Evolutionary conservation across 2,113 vertebrate genomes (phyloP).

Genomic region (Phalacrocorax pelagicus): DNA sequence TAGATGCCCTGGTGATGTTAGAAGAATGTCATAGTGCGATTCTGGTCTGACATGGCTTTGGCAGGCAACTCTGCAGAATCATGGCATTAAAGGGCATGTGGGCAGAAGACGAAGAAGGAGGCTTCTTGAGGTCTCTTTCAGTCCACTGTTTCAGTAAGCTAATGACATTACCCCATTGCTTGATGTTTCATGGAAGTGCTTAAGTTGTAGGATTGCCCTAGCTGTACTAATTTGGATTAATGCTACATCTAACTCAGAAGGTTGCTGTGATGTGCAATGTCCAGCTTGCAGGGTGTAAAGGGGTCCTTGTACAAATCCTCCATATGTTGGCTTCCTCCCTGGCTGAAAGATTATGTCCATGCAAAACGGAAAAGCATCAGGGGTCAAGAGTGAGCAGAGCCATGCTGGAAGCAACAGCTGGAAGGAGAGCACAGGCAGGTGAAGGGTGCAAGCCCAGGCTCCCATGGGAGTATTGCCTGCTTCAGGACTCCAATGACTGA

Average conservation of each 20-base stretch:
- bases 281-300: neutral
- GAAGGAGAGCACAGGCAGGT: fast-evolving
- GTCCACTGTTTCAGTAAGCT: neutral
- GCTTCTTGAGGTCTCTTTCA: neutral
- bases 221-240: neutral
- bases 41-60: neutral
- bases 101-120: neutral
- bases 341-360: neutral
- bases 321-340: neutral
- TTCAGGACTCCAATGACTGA: neutral
- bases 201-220: neutral
- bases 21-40: neutral
- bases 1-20: neutral
- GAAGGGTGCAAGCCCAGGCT: neutral
- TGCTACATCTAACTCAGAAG: neutral
- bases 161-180: neutral
- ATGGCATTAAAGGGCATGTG: neutral
- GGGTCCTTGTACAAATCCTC: neutral
- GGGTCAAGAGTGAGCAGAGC: neutral
- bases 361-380: neutral
- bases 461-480: neutral
- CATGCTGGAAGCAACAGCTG: neutral
- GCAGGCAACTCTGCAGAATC: neutral
- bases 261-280: neutral
- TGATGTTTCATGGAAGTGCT: neutral